A percentile compares a stretch with the other conserved stretches of the same genome.
phyloP scores from a whole-genome alignment of 35 echinoderm and acorn worm genomes.

The Strongylocentrotus purpuratus region DNA sequence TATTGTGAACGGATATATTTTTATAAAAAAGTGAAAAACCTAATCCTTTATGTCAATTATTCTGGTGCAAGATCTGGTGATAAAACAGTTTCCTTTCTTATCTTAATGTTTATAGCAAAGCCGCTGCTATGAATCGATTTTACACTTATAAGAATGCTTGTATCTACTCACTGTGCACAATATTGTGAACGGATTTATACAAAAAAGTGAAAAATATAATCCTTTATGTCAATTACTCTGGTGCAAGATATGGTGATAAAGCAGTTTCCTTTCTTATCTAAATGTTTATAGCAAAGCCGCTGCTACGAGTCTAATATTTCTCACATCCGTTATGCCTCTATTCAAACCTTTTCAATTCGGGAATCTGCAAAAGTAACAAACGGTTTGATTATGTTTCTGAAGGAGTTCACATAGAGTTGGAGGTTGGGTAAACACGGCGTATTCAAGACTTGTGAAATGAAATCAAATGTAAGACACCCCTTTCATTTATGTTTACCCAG shows the following conservation, averaged over 20 bases:
- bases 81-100: too few species aligned
- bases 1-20: too few species aligned
- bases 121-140: too few species aligned
- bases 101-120: too few species aligned
- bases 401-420: neutral
- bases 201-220: neutral
- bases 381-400: neutral
- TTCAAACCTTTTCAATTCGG: neutral
- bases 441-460: constrained; percentile 3
- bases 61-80: too few species aligned
- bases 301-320: neutral
- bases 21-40: too few species aligned
- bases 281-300: neutral
- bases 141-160: too few species aligned
- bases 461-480: neutral
- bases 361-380: constrained; percentile 18
- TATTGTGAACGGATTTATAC: neutral
- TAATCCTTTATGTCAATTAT: too few species aligned
- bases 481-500: neutral
- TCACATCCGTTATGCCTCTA: neutral
- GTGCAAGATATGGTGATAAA: neutral
- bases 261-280: neutral
- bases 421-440: neutral
- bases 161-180: neutral
- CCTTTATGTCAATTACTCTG: neutral